phyloP scores from a whole-genome alignment of 2,113 vertebrate genomes.

The Melanocharis versteri region DNA sequence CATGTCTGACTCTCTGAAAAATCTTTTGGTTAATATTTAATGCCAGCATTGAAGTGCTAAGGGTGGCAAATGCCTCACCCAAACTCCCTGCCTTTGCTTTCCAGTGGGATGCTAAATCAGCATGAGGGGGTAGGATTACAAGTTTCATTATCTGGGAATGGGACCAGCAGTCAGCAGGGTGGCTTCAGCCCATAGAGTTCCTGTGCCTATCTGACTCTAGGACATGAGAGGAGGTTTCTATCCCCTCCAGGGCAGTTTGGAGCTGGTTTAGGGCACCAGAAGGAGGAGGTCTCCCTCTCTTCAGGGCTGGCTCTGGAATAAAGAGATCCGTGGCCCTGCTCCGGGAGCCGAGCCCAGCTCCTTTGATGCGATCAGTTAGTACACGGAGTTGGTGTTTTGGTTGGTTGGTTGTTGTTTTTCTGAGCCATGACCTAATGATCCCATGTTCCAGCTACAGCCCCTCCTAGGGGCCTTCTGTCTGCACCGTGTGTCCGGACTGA shows the following conservation, averaged over 20 bases:
- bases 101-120: neutral
- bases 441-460: neutral
- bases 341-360: neutral
- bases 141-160: neutral
- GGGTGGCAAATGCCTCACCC: neutral
- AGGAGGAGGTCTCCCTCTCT: neutral
- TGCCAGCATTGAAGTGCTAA: neutral
- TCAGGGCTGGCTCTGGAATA: neutral
- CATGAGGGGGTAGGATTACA: neutral
- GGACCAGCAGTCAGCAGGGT: neutral
- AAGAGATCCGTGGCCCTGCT: neutral
- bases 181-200: neutral
- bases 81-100: neutral
- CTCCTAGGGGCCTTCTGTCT: neutral
- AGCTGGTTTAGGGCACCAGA: neutral
- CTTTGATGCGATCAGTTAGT: neutral
- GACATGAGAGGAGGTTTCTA: neutral
- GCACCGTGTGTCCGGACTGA: neutral
- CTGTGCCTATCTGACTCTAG: neutral
- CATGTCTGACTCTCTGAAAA: neutral
- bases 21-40: constrained; percentile 5
- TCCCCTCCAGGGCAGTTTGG: neutral
- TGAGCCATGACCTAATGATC: constrained; percentile 4
- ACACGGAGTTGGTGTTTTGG: neutral
- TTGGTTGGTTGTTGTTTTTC: neutral